These are phyloP conservation scores for Phasianus colchicus DNA, from an alignment of 2,113 vertebrate species.

Conservation along the genomic window DNA sequence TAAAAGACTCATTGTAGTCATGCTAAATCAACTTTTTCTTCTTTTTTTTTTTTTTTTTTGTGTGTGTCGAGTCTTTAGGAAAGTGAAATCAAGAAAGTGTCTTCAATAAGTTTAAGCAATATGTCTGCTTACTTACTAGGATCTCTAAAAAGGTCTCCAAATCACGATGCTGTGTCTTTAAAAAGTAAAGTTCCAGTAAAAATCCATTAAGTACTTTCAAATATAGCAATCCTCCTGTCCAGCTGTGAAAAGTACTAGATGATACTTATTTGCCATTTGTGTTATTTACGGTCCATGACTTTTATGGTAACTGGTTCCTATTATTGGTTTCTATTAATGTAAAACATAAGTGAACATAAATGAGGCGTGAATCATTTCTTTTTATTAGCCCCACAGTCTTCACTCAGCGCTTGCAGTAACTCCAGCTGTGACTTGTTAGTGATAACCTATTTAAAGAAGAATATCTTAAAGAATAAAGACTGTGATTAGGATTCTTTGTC, in stretches of 20 bases:
- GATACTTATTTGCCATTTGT: constrained; percentile 93
- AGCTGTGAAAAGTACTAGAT: constrained; percentile 88
- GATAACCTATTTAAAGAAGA: constrained; percentile 85
- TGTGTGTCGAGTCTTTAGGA: background rate
- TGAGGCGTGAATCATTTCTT: constrained; percentile 93
- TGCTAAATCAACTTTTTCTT: constrained; percentile 11
- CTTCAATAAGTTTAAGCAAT: background rate
- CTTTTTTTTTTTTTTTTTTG: background rate
- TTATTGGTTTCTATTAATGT: constrained; percentile 98
- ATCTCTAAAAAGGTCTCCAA: background rate
- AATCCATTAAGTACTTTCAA: constrained; percentile 84
- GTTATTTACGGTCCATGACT: constrained; percentile 94
- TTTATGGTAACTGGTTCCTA: constrained; percentile 94
- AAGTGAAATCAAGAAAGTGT: background rate
- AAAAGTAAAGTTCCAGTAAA: constrained; percentile 84
- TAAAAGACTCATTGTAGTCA: background rate
- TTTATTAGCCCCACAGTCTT: constrained; percentile 90
- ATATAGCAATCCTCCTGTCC: constrained; percentile 85
- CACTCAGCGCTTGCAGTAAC: constrained; percentile 75
- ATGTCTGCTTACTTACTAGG: background rate
- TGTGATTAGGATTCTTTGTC: constrained; percentile 73
- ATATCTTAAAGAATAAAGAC: constrained; percentile 76
- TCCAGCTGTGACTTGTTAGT: constrained; percentile 88
- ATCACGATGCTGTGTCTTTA: constrained; percentile 75
- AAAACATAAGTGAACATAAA: constrained; percentile 97